These are phyloP conservation scores for Enteromius trimaculatus DNA, from an alignment of 2,797 vertebrate species.

Conservation along the genomic window DNA sequence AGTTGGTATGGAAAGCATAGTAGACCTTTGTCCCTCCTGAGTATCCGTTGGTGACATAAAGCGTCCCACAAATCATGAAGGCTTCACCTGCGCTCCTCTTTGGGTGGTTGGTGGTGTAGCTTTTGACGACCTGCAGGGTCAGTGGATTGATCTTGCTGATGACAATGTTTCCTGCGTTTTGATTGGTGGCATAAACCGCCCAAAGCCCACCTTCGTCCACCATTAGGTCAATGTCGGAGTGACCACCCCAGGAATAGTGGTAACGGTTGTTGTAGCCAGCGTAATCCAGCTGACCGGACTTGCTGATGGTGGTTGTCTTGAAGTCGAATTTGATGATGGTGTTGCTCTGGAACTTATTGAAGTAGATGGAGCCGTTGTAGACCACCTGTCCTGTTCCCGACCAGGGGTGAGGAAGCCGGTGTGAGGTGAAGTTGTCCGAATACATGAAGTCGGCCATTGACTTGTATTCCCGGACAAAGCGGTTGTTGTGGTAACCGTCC, in stretches of 20 bases:
- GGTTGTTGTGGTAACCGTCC: slow-evolving; percentile 98
- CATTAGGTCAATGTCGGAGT: slow-evolving; percentile 99
- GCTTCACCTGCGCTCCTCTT: slow-evolving; percentile 94
- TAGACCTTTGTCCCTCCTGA: slow-evolving; percentile 96
- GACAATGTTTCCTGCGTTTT: slow-evolving; percentile 95
- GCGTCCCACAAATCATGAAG: slow-evolving; percentile 96
- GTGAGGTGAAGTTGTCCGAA: slow-evolving; percentile 94
- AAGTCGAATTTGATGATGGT: slow-evolving; percentile 95
- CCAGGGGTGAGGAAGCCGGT: slow-evolving; percentile 96
- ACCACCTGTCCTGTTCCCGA: slow-evolving; percentile 96
- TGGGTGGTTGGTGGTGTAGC: slow-evolving; percentile 94
- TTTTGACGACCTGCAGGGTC: slow-evolving; percentile 88
- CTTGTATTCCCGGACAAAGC: slow-evolving; percentile 92
- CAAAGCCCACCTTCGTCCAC: slow-evolving; percentile 93
- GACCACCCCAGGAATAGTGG: slow-evolving; percentile 96
- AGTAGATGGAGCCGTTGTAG: slow-evolving; percentile 95
- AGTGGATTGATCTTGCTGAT: slow-evolving; percentile 92
- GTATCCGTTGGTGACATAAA: slow-evolving; percentile 96
- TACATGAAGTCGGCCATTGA: slow-evolving; percentile 93
- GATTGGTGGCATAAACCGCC: slow-evolving; percentile 96
- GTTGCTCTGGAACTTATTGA: slow-evolving; percentile 99
- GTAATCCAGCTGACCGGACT: slow-evolving; percentile 90
- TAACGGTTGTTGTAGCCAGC: slow-evolving; percentile 98
- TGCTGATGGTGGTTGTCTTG: slow-evolving; percentile 88
- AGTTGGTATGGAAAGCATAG: slow-evolving; percentile 94